Evolutionary conservation across 2,113 vertebrate species (phyloP).

Genomic region (Pterophyllum scalare): DNA sequence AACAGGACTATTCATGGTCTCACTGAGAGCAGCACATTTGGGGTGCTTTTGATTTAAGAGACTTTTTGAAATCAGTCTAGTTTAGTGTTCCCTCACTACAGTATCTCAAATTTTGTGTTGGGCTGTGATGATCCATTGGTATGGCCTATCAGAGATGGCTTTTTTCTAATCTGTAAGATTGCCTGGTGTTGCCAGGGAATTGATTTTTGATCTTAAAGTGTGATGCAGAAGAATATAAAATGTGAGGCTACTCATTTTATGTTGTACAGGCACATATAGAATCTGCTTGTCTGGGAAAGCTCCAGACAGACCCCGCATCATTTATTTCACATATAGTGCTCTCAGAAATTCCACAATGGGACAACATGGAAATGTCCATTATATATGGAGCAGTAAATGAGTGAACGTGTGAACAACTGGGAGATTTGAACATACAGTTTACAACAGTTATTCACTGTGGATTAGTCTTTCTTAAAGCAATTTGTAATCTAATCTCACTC

Average conservation of each 20-base stretch:
- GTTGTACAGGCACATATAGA: slow-evolving; percentile 4
- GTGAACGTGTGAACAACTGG: background rate
- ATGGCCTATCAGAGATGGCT: background rate
- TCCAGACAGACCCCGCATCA: background rate
- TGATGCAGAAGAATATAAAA: background rate
- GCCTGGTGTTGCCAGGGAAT: background rate
- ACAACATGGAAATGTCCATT: background rate
- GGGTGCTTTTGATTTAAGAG: background rate
- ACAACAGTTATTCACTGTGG: background rate
- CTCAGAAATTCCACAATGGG: background rate
- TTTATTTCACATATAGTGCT: background rate
- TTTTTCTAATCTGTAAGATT: background rate
- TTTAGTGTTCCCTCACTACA: background rate
- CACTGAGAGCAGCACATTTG: background rate
- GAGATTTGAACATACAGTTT: background rate
- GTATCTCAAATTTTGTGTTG: background rate
- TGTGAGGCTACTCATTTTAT: slow-evolving; percentile 3
- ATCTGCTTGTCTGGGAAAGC: background rate
- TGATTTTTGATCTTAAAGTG: slow-evolving; percentile 36
- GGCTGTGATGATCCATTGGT: background rate
- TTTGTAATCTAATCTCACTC: background rate
- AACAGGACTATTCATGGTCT: background rate
- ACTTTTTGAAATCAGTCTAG: background rate
- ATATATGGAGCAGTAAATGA: background rate
- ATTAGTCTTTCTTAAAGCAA: background rate